phyloP scores from a whole-genome alignment of 2,888 invertebrate genomes.

The Resseliella maxima region DNA sequence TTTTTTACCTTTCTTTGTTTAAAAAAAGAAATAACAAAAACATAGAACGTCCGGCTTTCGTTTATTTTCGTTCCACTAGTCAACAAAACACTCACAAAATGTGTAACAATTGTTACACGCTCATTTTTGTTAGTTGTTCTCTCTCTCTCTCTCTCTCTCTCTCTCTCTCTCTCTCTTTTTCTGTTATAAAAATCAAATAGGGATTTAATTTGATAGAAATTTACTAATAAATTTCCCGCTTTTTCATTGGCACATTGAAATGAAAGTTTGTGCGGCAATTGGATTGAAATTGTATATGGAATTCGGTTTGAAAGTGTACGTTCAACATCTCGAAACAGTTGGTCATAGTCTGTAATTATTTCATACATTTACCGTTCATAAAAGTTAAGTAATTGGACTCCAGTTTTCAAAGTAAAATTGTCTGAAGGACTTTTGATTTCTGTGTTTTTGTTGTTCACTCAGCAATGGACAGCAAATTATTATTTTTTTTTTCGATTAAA shows the following conservation, averaged over 20 bases:
- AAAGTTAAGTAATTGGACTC: too few species aligned
- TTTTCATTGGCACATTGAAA: background rate
- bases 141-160: too few species aligned
- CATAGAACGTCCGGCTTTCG: background rate
- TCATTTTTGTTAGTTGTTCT: too few species aligned
- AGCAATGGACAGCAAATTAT: too few species aligned
- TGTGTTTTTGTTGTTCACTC: too few species aligned
- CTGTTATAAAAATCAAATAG: background rate
- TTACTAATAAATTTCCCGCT: background rate
- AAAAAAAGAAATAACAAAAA: too few species aligned
- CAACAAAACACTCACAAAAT: background rate
- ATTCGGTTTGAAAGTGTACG: constrained; percentile 95
- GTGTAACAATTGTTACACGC: too few species aligned
- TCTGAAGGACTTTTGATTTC: constrained; percentile 96
- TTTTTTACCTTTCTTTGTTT: background rate
- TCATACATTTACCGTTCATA: constrained; percentile 97
- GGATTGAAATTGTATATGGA: constrained; percentile 99
- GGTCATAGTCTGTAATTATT: constrained; percentile 98
- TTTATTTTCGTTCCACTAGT: background rate
- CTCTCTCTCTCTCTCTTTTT: too few species aligned
- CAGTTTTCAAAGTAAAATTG: constrained; percentile 92
- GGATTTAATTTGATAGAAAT: background rate
- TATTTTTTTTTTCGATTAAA: too few species aligned
- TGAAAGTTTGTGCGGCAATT: constrained; percentile 93
- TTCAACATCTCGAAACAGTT: constrained; percentile 98